These are phyloP conservation scores for Fringilla coelebs DNA, from an alignment of 2,797 vertebrate species.

Conservation along the genomic window DNA sequence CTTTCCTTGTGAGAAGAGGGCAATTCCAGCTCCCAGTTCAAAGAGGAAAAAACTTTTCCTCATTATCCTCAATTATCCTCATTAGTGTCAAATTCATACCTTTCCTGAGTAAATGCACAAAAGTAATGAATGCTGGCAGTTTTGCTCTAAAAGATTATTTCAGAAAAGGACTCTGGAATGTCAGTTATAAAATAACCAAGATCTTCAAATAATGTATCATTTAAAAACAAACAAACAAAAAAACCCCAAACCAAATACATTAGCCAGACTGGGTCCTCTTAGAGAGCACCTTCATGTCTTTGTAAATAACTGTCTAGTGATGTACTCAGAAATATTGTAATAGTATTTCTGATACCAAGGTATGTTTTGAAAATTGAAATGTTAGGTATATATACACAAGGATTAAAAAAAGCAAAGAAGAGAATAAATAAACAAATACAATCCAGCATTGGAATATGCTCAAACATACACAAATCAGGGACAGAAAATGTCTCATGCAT, in stretches of 20 bases:
- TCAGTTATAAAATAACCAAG: neutral
- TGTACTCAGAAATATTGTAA: neutral
- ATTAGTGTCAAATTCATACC: slow-evolving; percentile 49
- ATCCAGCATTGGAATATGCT: neutral
- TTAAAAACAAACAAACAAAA: neutral
- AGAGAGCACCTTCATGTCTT: neutral
- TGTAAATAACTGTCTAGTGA: neutral
- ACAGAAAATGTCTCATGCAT: neutral
- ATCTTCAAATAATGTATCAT: neutral
- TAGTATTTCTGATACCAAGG: neutral
- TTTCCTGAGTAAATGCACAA: slow-evolving; percentile 14
- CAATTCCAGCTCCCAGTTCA: slow-evolving; percentile 17
- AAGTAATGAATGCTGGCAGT: neutral
- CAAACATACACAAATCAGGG: neutral
- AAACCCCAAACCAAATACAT: neutral
- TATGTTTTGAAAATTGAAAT: neutral
- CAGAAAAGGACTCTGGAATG: neutral
- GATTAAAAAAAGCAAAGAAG: neutral
- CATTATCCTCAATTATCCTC: slow-evolving; percentile 55
- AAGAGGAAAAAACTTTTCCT: slow-evolving; percentile 46
- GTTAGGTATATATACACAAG: neutral
- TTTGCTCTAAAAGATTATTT: neutral
- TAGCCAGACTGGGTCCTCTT: neutral
- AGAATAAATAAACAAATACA: neutral
- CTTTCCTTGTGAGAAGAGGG: neutral